Percentiles rank a stretch among this genome's conserved stretches.
Conservation (phyloP, 2,113 vertebrate species). For the Periophthalmodon schlosseri region DNA sequence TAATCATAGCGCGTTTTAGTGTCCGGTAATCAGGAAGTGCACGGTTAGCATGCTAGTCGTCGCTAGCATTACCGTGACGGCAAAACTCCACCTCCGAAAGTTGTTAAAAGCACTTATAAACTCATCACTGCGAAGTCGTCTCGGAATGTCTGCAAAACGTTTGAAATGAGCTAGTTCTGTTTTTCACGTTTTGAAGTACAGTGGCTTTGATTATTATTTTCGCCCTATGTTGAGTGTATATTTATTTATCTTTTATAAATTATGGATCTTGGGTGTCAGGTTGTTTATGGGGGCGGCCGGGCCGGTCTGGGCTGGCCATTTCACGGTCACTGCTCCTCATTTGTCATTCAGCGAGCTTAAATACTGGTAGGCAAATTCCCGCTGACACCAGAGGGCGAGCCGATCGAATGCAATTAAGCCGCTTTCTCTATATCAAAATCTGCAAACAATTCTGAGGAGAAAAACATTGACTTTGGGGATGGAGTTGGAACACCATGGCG, state of each 20-base stretch:
- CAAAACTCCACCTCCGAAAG: too few relatives aligned
- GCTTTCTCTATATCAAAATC: conserved; percentile 44
- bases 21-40: too few relatives aligned
- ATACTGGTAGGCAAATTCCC: conserved; percentile 77
- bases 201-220: too few relatives aligned
- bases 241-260: conserved; percentile 6
- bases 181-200: too few relatives aligned
- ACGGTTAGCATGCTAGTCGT: too few relatives aligned
- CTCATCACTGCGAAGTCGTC: too few relatives aligned
- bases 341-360: conserved; percentile 78
- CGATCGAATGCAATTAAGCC: conserved; percentile 76
- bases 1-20: too few relatives aligned
- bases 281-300: conserved; percentile 18
- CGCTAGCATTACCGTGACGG: too few relatives aligned
- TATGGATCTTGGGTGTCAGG: conserved; percentile 63
- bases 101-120: too few relatives aligned
- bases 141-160: too few relatives aligned
- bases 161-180: too few relatives aligned
- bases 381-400: conserved; percentile 57
- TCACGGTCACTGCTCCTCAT: conserved; percentile 73
- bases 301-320: conserved; percentile 62
- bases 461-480: conserved; percentile 13
- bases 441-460: conserved; percentile 31
- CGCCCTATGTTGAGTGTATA: too few relatives aligned
- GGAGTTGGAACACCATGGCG: background rate